Evolutionary conservation across 2,113 vertebrate genomes (phyloP).

Genomic region (Casuarius casuarius): DNA sequence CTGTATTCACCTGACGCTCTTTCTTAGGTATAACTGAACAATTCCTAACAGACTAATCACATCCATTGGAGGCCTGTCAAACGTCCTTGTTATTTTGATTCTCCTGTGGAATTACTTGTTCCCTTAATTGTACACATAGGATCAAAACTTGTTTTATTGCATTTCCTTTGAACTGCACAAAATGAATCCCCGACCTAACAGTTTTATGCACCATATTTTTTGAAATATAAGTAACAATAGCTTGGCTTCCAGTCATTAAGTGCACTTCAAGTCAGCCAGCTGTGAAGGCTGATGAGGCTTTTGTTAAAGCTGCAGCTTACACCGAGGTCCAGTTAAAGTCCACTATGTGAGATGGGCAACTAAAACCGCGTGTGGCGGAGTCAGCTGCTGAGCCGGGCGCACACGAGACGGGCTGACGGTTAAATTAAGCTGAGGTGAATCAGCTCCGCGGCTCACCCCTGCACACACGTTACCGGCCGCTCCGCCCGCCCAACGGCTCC

Average conservation of each 20-base stretch:
- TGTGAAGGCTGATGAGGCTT: accelerated
- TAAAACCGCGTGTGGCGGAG: accelerated
- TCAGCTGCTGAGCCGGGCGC: accelerated
- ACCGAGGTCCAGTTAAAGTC: accelerated
- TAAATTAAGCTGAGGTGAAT: no score
- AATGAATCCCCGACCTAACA: no score
- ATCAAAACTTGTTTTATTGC: accelerated
- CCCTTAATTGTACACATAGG: accelerated
- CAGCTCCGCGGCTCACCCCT: no score
- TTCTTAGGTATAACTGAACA: accelerated
- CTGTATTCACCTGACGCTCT: no score
- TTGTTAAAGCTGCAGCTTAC: accelerated
- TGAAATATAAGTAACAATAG: accelerated
- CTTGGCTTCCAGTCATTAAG: accelerated
- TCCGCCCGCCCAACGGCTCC: no score
- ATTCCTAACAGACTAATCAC: no score
- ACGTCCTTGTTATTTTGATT: accelerated
- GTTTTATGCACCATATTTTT: accelerated
- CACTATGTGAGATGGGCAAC: accelerated
- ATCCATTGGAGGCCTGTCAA: accelerated
- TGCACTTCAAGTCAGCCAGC: accelerated
- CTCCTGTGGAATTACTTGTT: accelerated
- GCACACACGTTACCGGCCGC: no score
- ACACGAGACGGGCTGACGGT: no score
- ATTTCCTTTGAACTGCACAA: no score